Conservation (phyloP, 2,888 invertebrate genomes). For the Aplocera efformata region DNA sequence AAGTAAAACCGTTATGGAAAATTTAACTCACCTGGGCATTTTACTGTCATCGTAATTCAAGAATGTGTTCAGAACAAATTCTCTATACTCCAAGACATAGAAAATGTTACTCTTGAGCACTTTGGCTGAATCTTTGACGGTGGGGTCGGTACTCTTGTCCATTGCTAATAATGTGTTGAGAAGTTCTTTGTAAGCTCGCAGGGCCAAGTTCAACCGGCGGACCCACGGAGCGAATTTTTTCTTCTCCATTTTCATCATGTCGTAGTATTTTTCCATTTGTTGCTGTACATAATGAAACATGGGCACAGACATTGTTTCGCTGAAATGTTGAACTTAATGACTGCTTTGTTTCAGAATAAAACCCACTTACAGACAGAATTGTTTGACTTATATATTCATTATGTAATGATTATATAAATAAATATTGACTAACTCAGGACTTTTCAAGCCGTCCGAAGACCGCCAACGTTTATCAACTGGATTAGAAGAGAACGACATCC, state of each 20-base stretch:
- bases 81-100: slow-evolving; percentile 96
- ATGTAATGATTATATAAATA: too few relatives aligned
- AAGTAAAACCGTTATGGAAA: neutral
- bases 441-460: too few relatives aligned
- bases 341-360: too few relatives aligned
- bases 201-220: slow-evolving; percentile 89
- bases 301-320: slow-evolving; percentile 95
- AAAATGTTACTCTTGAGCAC: slow-evolving; percentile 95
- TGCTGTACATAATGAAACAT: slow-evolving; percentile 97
- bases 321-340: slow-evolving; percentile 60
- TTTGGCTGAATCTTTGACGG: slow-evolving; percentile 88
- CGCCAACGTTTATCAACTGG: too few relatives aligned
- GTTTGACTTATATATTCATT: too few relatives aligned
- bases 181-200: slow-evolving; percentile 91
- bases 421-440: too few relatives aligned
- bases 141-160: slow-evolving; percentile 86
- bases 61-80: slow-evolving; percentile 90
- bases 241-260: slow-evolving; percentile 92
- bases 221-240: slow-evolving; percentile 91
- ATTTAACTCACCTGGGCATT: slow-evolving; percentile 86
- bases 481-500: too few relatives aligned
- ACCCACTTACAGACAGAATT: too few relatives aligned
- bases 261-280: slow-evolving; percentile 91
- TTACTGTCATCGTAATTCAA: slow-evolving; percentile 91
- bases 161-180: slow-evolving; percentile 90